Evolutionary conservation across 1,140 invertebrate species (phyloP).

Genomic region (Notospermus geniculatus): DNA sequence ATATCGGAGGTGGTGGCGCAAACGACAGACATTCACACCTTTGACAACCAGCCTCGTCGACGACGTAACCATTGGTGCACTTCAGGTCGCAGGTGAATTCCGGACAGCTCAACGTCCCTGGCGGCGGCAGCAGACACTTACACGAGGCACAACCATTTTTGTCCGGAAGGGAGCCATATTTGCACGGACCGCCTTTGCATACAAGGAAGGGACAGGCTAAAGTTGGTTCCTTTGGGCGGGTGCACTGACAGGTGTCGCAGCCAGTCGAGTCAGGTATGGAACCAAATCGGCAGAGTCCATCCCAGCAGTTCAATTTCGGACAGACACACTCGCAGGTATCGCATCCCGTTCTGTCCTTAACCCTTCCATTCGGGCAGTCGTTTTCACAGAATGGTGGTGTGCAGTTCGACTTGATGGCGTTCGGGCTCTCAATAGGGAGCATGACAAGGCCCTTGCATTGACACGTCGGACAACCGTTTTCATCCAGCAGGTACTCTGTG

Average conservation of each 20-base stretch:
- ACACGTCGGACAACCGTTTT: too few species aligned
- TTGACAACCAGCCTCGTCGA: neutral
- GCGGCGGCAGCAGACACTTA: neutral
- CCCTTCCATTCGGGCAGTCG: too few species aligned
- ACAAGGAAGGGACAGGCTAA: neutral
- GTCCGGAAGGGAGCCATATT: constrained; percentile 2
- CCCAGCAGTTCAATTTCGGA: constrained; percentile 1
- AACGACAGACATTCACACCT: too few species aligned
- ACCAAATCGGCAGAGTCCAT: constrained; percentile 4
- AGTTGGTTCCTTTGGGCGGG: constrained; percentile 1
- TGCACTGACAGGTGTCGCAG: neutral
- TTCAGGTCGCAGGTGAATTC: constrained; percentile 1
- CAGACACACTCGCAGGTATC: too few species aligned
- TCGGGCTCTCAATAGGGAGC: too few species aligned
- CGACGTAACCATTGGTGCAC: neutral
- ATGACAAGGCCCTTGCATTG: too few species aligned
- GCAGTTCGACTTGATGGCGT: too few species aligned
- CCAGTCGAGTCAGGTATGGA: neutral
- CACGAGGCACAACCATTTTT: constrained; percentile 5
- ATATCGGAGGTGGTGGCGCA: too few species aligned
- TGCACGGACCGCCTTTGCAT: neutral
- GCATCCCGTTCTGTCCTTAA: too few species aligned
- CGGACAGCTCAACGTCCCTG: neutral
- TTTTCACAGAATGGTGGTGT: too few species aligned
- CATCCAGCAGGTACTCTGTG: too few species aligned